A percentile compares a stretch with the other conserved stretches of the same genome.
Conservation (phyloP, 2,888 invertebrate genomes). For the Drosophila bunnanda region DNA sequence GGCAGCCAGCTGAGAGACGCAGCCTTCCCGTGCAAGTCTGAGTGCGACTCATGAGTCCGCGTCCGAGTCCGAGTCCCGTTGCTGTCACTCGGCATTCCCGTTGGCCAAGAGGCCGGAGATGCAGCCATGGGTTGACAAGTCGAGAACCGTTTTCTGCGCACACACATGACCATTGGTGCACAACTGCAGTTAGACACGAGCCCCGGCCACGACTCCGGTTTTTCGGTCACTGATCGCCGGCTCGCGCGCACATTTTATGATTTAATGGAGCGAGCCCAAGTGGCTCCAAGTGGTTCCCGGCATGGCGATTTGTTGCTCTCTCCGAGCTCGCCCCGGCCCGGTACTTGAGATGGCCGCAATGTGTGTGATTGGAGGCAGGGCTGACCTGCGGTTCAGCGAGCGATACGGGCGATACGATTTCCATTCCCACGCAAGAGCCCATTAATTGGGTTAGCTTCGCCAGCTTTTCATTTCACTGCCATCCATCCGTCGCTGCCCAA, state of each 20-base stretch:
- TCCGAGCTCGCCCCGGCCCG: constrained; percentile 9
- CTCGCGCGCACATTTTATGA: constrained; percentile 60
- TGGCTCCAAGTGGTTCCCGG: constrained; percentile 57
- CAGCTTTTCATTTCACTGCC: constrained; percentile 47
- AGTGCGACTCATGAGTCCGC: background rate
- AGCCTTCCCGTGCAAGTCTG: background rate
- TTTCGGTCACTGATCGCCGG: constrained; percentile 60
- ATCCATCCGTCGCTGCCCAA: constrained; percentile 26
- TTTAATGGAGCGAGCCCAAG: constrained; percentile 73
- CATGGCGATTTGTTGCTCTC: constrained; percentile 57
- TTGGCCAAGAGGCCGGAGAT: constrained; percentile 36
- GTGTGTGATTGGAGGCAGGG: constrained; percentile 55
- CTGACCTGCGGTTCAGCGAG: constrained; percentile 42
- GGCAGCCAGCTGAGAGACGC: constrained; percentile 40
- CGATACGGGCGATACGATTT: constrained; percentile 10
- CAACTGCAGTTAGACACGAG: constrained; percentile 72
- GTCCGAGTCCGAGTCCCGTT: constrained; percentile 56
- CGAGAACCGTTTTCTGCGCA: constrained; percentile 45
- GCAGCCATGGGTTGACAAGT: constrained; percentile 60
- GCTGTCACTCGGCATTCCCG: constrained; percentile 65
- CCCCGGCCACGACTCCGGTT: constrained; percentile 37
- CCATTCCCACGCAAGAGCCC: constrained; percentile 68
- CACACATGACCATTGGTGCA: constrained; percentile 74
- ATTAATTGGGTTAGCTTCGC: constrained; percentile 62
- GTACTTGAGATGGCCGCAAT: constrained; percentile 47